phyloP scores from a whole-genome alignment of 2,113 vertebrate species.

The Aldabrachelys gigantea region DNA sequence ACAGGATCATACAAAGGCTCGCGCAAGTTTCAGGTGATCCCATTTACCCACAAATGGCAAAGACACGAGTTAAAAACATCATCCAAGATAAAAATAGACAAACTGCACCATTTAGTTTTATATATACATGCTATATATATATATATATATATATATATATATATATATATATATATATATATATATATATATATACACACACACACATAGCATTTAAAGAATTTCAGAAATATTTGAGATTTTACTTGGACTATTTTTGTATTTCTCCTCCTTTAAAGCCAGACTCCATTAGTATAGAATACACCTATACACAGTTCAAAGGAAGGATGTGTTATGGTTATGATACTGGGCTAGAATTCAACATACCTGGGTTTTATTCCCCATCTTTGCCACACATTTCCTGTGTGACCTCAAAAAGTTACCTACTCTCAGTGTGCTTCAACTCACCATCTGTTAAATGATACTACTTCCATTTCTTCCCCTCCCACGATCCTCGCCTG shows the following conservation, averaged over 20 bases:
- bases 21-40: background rate
- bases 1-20: background rate
- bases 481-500: background rate
- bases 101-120: background rate
- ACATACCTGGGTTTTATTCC: background rate
- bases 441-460: background rate
- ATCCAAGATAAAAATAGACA: background rate
- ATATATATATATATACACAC: accelerated
- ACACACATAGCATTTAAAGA: background rate
- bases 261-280: background rate
- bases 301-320: background rate
- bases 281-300: accelerated
- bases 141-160: accelerated
- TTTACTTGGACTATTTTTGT: background rate
- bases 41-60: background rate
- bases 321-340: background rate
- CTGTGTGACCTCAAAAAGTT: background rate
- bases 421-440: background rate
- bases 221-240: background rate
- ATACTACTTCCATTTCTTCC: background rate
- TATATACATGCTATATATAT: background rate
- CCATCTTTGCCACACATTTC: background rate
- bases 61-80: background rate
- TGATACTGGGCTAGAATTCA: background rate
- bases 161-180: background rate